Evolutionary conservation across 2,888 invertebrate genomes (phyloP).

Genomic region (Drosophila lutescens): DNA sequence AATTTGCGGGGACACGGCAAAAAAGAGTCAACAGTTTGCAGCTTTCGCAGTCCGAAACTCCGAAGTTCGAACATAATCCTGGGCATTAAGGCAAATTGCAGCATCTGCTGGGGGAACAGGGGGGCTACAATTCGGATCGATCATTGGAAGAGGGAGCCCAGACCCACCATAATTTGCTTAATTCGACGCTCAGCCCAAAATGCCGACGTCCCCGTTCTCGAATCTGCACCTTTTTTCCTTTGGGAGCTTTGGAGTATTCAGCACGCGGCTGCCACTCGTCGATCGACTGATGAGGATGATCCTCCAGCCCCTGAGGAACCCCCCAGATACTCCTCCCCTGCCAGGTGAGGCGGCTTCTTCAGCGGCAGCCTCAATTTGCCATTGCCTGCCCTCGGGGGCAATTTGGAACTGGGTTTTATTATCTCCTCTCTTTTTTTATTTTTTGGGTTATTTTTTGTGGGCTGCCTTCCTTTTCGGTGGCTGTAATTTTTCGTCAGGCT

Average conservation of each 20-base stretch:
- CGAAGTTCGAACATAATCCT: conserved; percentile 66
- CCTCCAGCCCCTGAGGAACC: conserved; percentile 21
- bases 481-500: conserved; percentile 60
- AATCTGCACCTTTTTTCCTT: background rate
- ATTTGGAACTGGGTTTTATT: conserved; percentile 45
- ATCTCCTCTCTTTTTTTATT: background rate
- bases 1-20: conserved; percentile 59
- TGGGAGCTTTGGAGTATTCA: conserved; percentile 50
- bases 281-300: conserved; percentile 72
- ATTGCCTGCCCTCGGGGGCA: conserved; percentile 51
- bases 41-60: conserved; percentile 48
- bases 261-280: conserved; percentile 79
- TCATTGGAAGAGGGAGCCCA: conserved; percentile 27
- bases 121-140: conserved; percentile 32
- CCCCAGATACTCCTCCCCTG: conserved; percentile 10
- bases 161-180: conserved; percentile 81
- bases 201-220: conserved; percentile 35
- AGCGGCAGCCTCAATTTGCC: conserved; percentile 67
- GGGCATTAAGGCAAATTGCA: conserved; percentile 75
- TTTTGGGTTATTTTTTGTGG: conserved; percentile 8
- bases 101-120: conserved; percentile 33
- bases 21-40: conserved; percentile 74
- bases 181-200: conserved; percentile 74
- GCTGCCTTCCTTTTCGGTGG: conserved; percentile 56
- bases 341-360: conserved; percentile 52